A percentile compares a stretch with the other conserved stretches of the same genome.
Conservation (phyloP, 2,113 vertebrate species). For the Zosterops borbonicus region DNA sequence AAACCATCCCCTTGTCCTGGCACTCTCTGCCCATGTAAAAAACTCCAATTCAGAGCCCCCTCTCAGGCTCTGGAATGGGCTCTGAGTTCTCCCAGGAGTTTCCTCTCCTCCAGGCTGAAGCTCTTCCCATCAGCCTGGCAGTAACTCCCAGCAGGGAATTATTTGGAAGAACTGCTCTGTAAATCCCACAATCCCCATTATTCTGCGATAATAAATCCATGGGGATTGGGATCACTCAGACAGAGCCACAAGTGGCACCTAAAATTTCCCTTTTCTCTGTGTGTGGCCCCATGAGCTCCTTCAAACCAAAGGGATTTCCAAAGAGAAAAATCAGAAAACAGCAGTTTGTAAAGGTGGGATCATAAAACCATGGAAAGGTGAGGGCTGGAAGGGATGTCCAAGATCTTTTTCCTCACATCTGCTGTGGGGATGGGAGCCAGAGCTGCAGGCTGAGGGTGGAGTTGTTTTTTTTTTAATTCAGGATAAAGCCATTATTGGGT, state of each 20-base stretch:
- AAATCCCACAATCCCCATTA: neutral
- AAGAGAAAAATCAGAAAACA: neutral
- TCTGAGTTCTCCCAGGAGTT: neutral
- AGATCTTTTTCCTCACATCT: neutral
- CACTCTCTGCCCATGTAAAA: neutral
- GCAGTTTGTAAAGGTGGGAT: fast-evolving
- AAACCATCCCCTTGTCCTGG: neutral
- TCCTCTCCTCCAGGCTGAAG: neutral
- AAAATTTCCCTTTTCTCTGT: neutral
- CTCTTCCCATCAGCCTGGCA: neutral
- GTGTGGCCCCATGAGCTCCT: fast-evolving
- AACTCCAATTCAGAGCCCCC: too few relatives aligned
- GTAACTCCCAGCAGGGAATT: neutral
- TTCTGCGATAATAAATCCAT: too few relatives aligned
- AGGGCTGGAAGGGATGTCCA: neutral
- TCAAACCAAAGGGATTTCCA: neutral
- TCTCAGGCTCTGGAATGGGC: neutral
- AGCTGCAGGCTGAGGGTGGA: neutral
- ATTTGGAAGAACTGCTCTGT: neutral
- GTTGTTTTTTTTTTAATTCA: neutral
- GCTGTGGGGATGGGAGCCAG: neutral
- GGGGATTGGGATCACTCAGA: neutral
- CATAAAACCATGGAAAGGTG: fast-evolving
- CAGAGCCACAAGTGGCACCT: neutral
- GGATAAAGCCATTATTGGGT: neutral